Evolutionary conservation across 2,113 vertebrate species (phyloP).

Genomic region (Hippocampus mohnikei): DNA sequence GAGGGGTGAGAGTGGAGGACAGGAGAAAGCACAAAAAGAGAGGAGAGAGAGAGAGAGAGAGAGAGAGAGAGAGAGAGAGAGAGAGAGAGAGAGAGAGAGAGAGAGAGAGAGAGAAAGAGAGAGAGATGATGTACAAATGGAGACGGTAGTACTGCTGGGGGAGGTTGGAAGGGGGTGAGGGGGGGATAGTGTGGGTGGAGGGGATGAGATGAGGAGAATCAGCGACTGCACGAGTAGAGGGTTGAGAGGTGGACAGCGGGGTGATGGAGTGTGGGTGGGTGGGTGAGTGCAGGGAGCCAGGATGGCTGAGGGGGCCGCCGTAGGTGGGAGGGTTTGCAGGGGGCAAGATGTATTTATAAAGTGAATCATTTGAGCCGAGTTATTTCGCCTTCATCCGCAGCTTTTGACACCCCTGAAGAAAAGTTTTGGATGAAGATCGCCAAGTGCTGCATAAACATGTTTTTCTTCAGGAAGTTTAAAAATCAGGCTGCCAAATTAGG

Average conservation of each 20-base stretch:
- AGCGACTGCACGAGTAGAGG: conserved; percentile 55
- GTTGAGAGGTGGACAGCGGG: conserved; percentile 63
- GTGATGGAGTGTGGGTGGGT: conserved; percentile 65
- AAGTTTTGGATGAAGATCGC: neutral
- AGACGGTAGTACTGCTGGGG: conserved; percentile 64
- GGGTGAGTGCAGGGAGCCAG: conserved; percentile 52
- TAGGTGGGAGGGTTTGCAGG: conserved; percentile 38
- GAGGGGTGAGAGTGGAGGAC: conserved; percentile 58
- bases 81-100: conserved; percentile 24
- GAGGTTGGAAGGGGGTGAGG: conserved; percentile 57
- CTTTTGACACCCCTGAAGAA: conserved; percentile 5
- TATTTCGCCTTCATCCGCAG: conserved; percentile 1
- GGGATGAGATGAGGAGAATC: conserved; percentile 51
- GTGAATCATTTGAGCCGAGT: neutral
- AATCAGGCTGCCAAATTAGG: neutral
- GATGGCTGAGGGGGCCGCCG: conserved; percentile 56
- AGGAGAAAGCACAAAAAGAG: conserved; percentile 41
- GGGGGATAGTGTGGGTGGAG: conserved; percentile 63
- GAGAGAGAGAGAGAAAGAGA: conserved; percentile 12
- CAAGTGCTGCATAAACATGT: neutral
- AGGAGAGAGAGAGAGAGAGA: conserved; percentile 23
- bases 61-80: conserved; percentile 29
- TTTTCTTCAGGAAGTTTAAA: neutral
- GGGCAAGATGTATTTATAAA: conserved; percentile 40
- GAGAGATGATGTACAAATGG: conserved; percentile 55